Conservation (phyloP, 2,888 invertebrate genomes). For the Eilema sororculum region DNA sequence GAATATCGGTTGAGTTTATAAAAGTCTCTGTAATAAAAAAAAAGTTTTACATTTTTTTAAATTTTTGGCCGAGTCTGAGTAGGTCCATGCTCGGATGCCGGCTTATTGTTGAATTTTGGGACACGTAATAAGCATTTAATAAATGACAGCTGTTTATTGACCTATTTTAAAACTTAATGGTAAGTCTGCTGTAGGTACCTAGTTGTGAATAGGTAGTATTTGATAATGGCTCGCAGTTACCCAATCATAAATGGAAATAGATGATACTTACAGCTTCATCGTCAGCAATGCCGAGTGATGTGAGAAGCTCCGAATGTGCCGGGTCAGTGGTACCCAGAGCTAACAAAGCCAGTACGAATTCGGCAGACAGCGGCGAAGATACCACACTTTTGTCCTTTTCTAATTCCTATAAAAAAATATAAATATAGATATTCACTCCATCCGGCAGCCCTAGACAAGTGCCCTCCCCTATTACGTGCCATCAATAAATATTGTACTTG, state of each 20-base stretch:
- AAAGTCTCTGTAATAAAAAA: no score
- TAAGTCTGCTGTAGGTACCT: no score
- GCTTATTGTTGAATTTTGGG: no score
- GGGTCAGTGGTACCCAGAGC: slow-evolving; percentile 75
- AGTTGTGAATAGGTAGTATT: not conserved
- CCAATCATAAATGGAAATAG: not conserved
- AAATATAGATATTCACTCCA: not conserved
- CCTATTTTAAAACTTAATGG: no score
- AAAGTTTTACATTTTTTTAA: no score
- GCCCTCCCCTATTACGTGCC: no score
- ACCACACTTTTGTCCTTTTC: slow-evolving; percentile 76
- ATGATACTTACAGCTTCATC: slow-evolving; percentile 71
- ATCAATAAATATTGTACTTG: no score
- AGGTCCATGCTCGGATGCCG: no score
- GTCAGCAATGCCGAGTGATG: slow-evolving; percentile 67
- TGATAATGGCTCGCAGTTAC: not conserved
- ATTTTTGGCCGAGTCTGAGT: no score
- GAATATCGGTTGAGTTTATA: no score
- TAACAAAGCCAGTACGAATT: slow-evolving; percentile 77
- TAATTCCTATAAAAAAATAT: slow-evolving; percentile 71
- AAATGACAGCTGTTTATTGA: no score
- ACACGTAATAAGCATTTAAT: no score
- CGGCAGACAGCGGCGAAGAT: slow-evolving; percentile 83
- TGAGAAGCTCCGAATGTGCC: slow-evolving; percentile 72
- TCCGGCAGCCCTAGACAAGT: not conserved